Conservation (phyloP, 1,140 invertebrate species). For the Parapsyche elsis region DNA sequence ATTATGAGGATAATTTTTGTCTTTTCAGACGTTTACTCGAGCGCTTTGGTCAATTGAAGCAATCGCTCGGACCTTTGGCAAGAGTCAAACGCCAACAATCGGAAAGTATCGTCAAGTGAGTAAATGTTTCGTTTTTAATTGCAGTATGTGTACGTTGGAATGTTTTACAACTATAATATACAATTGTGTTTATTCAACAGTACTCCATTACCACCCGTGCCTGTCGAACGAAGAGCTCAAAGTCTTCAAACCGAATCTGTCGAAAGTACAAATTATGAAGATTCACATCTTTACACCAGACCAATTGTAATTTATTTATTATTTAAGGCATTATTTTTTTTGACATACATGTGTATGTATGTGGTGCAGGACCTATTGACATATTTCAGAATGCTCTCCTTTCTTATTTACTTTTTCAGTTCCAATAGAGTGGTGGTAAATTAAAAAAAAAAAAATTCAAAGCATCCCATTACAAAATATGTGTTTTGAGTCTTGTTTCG, state of each 20-base stretch:
- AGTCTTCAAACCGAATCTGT: slow-evolving; percentile 62
- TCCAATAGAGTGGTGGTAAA: no score
- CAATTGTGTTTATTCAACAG: slow-evolving; percentile 53
- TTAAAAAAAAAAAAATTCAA: no score
- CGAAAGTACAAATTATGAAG: slow-evolving; percentile 64
- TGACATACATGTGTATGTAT: no score
- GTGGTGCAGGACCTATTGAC: no score
- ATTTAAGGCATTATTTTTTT: no score
- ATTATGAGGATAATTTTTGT: slow-evolving; percentile 1
- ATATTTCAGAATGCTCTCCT: no score
- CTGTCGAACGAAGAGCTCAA: slow-evolving; percentile 64
- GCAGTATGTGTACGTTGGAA: background rate
- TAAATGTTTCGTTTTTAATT: background rate
- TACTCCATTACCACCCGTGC: slow-evolving; percentile 60
- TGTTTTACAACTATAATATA: background rate
- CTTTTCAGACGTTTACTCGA: slow-evolving; percentile 78
- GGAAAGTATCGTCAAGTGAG: slow-evolving; percentile 81
- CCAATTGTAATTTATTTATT: slow-evolving; percentile 61
- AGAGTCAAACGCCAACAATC: slow-evolving; percentile 74
- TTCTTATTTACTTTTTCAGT: no score
- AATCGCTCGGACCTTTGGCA: slow-evolving; percentile 73
- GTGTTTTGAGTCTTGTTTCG: no score
- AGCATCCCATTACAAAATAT: no score
- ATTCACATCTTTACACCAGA: slow-evolving; percentile 65
- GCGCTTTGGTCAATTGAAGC: slow-evolving; percentile 82